Conservation (phyloP, 2,113 vertebrate species). For the Corydoras sp. region DNA sequence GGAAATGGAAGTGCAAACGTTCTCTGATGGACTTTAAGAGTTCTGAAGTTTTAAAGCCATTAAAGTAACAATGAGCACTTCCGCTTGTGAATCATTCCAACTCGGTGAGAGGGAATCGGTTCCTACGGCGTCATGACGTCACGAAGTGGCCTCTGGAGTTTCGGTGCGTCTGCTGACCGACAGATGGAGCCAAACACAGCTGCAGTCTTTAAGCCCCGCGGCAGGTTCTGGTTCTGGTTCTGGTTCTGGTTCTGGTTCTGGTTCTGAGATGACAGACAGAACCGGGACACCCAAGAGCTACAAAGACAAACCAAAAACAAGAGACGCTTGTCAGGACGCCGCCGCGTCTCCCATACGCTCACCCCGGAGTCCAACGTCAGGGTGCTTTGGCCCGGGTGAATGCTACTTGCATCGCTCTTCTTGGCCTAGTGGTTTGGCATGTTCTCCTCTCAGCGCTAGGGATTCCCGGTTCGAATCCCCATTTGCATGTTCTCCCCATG, state of each 20-base stretch:
- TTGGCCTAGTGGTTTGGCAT: neutral
- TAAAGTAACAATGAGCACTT: no score
- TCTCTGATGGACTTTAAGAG: no score
- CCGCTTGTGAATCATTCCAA: no score
- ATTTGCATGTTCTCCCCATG: no score
- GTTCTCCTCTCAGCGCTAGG: no score
- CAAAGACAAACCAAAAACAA: neutral
- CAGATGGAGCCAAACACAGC: constrained; percentile 27
- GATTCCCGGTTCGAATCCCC: no score
- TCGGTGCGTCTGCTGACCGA: constrained; percentile 9
- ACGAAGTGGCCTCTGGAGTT: constrained; percentile 32
- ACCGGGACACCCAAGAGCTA: constrained; percentile 7
- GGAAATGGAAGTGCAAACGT: no score
- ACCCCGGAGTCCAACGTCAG: no score
- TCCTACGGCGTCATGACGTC: constrained; percentile 24
- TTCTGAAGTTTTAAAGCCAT: no score
- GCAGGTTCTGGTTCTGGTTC: constrained; percentile 19
- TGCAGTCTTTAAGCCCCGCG: constrained; percentile 26
- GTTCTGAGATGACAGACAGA: constrained; percentile 24
- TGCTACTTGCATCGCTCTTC: neutral
- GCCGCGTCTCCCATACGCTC: no score
- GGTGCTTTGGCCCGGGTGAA: no score
- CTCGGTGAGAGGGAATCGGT: constrained; percentile 17
- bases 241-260: constrained; percentile 11
- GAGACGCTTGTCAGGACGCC: neutral